Evolutionary conservation across 2,113 vertebrate genomes (phyloP).

Genomic region (Peromyscus leucopus): DNA sequence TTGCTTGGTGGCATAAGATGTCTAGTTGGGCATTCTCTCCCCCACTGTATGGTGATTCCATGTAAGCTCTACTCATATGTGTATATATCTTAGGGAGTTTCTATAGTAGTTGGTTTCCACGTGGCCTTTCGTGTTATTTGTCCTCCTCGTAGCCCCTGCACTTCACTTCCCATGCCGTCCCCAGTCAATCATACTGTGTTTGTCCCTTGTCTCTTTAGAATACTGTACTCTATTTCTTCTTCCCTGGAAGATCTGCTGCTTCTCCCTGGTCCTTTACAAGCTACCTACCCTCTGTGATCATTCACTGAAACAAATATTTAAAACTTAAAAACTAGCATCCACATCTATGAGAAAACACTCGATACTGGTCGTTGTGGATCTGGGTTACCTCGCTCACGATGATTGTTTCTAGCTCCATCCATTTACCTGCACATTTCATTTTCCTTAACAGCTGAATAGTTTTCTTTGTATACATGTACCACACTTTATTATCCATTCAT

Average conservation of each 20-base stretch:
- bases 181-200: neutral
- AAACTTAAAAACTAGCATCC: neutral
- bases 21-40: neutral
- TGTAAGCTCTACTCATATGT: neutral
- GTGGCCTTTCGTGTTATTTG: neutral
- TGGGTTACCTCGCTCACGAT: no score
- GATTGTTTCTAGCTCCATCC: neutral
- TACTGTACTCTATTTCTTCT: neutral
- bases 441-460: neutral
- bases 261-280: neutral
- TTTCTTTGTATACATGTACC: neutral
- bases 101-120: neutral
- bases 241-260: neutral
- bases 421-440: neutral
- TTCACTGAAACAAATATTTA: neutral
- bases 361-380: neutral
- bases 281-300: neutral
- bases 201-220: neutral
- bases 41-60: neutral
- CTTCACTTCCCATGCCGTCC: no score
- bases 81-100: neutral
- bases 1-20: neutral
- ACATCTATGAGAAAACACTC: neutral
- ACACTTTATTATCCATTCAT: neutral
- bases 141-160: neutral